Conservation (phyloP, 2,888 invertebrate genomes). For the Cynaeus angustus region DNA sequence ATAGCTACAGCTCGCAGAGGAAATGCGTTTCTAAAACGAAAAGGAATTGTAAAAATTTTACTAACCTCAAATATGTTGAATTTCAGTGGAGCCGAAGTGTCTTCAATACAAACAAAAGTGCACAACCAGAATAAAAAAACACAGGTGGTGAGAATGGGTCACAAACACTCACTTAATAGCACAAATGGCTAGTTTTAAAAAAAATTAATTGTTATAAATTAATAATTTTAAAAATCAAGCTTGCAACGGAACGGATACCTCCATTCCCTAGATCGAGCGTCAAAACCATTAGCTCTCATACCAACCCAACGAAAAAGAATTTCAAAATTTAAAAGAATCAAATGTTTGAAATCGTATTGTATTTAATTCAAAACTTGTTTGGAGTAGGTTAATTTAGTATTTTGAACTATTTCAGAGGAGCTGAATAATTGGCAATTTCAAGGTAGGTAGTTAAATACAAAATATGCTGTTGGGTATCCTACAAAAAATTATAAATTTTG, state of each 20-base stretch:
- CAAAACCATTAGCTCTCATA: not conserved
- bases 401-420: conserved; percentile 1
- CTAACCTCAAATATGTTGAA: too few species aligned
- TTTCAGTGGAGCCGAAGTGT: too few species aligned
- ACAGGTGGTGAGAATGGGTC: too few species aligned
- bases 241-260: not conserved
- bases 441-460: conserved; percentile 60
- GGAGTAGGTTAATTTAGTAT: too few species aligned
- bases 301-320: not conserved
- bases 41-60: too few species aligned
- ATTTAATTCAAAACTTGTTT: too few species aligned
- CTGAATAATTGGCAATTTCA: conserved; percentile 64
- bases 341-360: too few species aligned
- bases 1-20: not conserved
- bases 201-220: not conserved
- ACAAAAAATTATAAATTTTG: conserved; percentile 27
- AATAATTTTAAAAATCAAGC: conserved; percentile 9
- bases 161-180: too few species aligned
- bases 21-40: too few species aligned
- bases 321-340: conserved; percentile 8
- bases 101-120: too few species aligned
- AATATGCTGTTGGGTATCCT: conserved; percentile 59
- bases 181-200: not conserved
- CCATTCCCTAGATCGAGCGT: too few species aligned
- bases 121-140: too few species aligned